Base-by-base conservation (phyloP, 2,113 vertebrate genomes). In the Pseudorectes ferrugineus region DNA sequence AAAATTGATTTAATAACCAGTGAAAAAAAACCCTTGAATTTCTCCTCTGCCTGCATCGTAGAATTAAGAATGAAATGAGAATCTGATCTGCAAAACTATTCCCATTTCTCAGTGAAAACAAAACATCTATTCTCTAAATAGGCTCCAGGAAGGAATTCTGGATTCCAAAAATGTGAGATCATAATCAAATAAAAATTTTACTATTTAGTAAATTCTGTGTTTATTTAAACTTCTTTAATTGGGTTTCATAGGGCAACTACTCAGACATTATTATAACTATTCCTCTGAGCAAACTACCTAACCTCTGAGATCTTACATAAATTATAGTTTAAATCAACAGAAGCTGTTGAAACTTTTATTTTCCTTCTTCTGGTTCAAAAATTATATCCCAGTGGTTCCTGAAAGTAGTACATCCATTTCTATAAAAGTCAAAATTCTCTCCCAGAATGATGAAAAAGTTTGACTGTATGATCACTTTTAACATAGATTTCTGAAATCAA, bases 1-100 rank as follows among this genome's bases (percentile, higher is more conserved):
- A 14, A 85, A 85, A 33, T 19, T 67, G 5, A 7, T 67, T 66
- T 54, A 70, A 74, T 35, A 46, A 49, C 2, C 42, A 85, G 16
- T 33, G 7, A 15, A 48, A 72, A 55, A 49, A 59, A 38, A 0
- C 1, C 19, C 24, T 72, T 76, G 29, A 21, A 70, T 33, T 84
- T 61, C 13, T 36, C 42, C 12, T 78, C 26, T 46, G 26, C 15
- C 40, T 51, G 26, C 55, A 78, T 43, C 0, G 0, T 8, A 77
- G 21, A 77, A 62, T 35, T 51, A 54, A 89, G 46, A 87, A 66
- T 14, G 5, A 62, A 77, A 85, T 18, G 4, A 62, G 10, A 65
- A 85, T 42, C 29, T 81, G 33, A 81, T 42, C 42, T 45, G 6
- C 31, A 21, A 40, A 70, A 81, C 25, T 92, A 62, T 52, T 52